Percentiles rank a stretch among this genome's conserved stretches.
Evolutionary conservation across 2,797 vertebrate species (phyloP).

Genomic region (Mareca penelope): DNA sequence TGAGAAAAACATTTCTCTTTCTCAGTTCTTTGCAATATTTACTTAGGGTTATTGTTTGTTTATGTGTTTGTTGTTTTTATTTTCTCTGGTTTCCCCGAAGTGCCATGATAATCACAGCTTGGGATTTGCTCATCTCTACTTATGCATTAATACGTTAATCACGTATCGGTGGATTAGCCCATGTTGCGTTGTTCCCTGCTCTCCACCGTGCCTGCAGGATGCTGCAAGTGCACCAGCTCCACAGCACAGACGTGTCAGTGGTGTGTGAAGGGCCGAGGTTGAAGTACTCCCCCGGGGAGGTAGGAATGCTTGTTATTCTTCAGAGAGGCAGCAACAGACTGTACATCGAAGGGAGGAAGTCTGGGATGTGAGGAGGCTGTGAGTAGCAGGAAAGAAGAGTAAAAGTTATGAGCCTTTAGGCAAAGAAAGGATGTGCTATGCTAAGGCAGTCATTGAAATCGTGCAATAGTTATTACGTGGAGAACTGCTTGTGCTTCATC

Average conservation of each 20-base stretch:
- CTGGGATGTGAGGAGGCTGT: not conserved
- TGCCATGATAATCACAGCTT: too few relatives aligned
- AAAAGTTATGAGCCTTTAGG: fast-evolving
- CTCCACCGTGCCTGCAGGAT: fast-evolving
- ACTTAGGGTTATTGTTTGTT: not conserved
- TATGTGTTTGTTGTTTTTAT: not conserved
- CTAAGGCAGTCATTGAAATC: not conserved
- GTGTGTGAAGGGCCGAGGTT: not conserved
- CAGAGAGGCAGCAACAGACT: not conserved
- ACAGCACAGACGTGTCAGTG: not conserved
- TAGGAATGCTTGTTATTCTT: not conserved
- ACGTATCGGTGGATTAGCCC: not conserved
- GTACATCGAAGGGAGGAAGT: not conserved
- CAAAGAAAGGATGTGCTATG: not conserved
- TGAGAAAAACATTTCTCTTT: not conserved
- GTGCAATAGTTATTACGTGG: fast-evolving
- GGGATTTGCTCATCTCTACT: fast-evolving
- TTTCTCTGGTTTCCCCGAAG: not conserved
- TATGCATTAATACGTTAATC: too few relatives aligned
- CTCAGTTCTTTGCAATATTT: not conserved
- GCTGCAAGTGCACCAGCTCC: not conserved
- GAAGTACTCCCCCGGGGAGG: fast-evolving
- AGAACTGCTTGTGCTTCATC: not conserved
- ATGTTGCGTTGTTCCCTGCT: not conserved
- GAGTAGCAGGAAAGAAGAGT: not conserved